These are phyloP conservation scores for Acrocephalus kingi DNA, from an alignment of 2,113 vertebrate species.

Conservation along the genomic window DNA sequence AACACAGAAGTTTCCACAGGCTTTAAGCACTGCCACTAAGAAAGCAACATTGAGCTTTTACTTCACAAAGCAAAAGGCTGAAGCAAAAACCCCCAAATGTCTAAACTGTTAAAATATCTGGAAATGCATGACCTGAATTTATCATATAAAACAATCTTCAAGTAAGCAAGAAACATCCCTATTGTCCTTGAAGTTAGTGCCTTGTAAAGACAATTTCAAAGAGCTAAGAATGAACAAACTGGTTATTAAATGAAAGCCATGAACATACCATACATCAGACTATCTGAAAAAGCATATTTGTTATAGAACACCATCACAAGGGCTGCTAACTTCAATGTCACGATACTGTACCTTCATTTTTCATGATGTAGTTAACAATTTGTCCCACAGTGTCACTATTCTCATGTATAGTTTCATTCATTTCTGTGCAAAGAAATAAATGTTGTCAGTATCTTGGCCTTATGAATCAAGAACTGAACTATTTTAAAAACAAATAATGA, in stretches of 20 bases:
- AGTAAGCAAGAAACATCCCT: neutral
- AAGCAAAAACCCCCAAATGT: neutral
- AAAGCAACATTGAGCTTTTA: neutral
- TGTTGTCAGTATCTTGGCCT: neutral
- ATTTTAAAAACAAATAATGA: neutral
- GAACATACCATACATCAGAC: neutral
- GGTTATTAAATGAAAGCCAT: neutral
- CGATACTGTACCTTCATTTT: conserved; percentile 88
- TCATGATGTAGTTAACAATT: conserved; percentile 95
- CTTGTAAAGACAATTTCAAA: neutral
- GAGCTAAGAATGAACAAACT: neutral
- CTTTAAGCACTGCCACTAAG: neutral
- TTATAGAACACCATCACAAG: neutral
- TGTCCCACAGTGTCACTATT: conserved; percentile 93
- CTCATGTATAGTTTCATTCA: conserved; percentile 86
- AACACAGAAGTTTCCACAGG: neutral
- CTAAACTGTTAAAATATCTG: neutral
- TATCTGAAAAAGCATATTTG: neutral
- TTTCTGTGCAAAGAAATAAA: conserved; percentile 75
- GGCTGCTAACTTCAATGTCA: neutral
- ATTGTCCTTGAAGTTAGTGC: neutral
- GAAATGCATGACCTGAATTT: neutral
- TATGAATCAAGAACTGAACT: neutral
- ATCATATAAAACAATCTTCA: neutral
- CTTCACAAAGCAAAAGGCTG: neutral